Evolutionary conservation across 2,888 invertebrate genomes (phyloP).

Genomic region (Acleris cristana): DNA sequence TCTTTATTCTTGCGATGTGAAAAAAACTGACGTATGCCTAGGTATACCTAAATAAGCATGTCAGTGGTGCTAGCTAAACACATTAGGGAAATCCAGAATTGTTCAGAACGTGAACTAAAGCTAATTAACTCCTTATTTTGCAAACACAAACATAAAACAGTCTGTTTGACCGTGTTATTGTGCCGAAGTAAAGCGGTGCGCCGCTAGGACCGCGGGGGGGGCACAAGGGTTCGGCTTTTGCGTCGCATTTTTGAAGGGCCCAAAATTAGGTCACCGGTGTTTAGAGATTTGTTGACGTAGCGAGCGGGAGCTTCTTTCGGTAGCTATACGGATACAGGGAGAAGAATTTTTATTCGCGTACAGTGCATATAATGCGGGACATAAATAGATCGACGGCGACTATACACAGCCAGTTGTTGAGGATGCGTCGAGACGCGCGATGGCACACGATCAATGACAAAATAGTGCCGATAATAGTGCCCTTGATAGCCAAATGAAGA

Average conservation of each 20-base stretch:
- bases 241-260: slow-evolving; percentile 35
- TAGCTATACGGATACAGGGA: slow-evolving; percentile 11
- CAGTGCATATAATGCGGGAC: slow-evolving; percentile 32
- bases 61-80: no score
- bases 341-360: slow-evolving; percentile 35
- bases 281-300: slow-evolving; percentile 27
- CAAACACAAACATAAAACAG: background rate
- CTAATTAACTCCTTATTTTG: no score
- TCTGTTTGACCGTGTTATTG: slow-evolving; percentile 6
- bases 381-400: slow-evolving; percentile 41
- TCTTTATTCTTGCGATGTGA: no score
- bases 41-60: no score
- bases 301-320: slow-evolving; percentile 8
- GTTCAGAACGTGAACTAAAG: no score
- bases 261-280: slow-evolving; percentile 38
- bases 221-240: slow-evolving; percentile 26
- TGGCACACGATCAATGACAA: slow-evolving; percentile 38
- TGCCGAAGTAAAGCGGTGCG: slow-evolving; percentile 14
- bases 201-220: slow-evolving; percentile 15
- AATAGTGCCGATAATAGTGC: slow-evolving; percentile 26
- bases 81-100: no score
- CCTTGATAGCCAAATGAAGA: slow-evolving; percentile 14
- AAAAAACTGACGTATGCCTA: no score
- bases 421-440: slow-evolving; percentile 31
- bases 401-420: slow-evolving; percentile 37